These are phyloP conservation scores for Cydia fagiglandana DNA, from an alignment of 1,140 invertebrate genomes.

Conservation along the genomic window DNA sequence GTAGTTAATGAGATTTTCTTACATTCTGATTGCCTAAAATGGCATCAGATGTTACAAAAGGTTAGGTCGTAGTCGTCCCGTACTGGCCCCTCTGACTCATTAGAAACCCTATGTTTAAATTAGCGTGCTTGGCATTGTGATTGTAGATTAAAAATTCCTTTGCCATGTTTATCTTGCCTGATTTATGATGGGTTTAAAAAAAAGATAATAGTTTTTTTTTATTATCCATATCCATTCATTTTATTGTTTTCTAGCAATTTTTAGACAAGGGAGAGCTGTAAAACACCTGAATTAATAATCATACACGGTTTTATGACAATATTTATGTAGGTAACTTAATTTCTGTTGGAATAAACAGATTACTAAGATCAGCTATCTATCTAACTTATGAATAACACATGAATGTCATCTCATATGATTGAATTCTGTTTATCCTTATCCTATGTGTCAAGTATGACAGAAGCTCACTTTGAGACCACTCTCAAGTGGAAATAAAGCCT, in stretches of 20 bases:
- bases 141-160: constrained; percentile 4
- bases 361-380: no score
- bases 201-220: neutral
- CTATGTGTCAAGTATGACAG: no score
- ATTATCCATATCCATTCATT: neutral
- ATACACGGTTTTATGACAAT: no score
- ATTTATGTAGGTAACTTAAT: no score
- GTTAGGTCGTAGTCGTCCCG: constrained; percentile 5
- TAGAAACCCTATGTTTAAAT: neutral
- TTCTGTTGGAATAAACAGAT: no score
- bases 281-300: neutral
- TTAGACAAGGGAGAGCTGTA: neutral
- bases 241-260: neutral
- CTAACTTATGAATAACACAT: no score
- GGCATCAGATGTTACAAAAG: constrained; percentile 16
- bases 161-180: constrained; percentile 4
- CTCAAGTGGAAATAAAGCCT: no score
- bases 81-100: neutral
- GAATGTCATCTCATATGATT: no score
- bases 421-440: no score
- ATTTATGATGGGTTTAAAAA: constrained; percentile 8
- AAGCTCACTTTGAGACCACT: no score
- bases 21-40: neutral
- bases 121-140: neutral
- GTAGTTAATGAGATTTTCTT: constrained; percentile 8